Base-by-base conservation (phyloP, 1,140 invertebrate genomes). In the Holcopasites calliopsidis region DNA sequence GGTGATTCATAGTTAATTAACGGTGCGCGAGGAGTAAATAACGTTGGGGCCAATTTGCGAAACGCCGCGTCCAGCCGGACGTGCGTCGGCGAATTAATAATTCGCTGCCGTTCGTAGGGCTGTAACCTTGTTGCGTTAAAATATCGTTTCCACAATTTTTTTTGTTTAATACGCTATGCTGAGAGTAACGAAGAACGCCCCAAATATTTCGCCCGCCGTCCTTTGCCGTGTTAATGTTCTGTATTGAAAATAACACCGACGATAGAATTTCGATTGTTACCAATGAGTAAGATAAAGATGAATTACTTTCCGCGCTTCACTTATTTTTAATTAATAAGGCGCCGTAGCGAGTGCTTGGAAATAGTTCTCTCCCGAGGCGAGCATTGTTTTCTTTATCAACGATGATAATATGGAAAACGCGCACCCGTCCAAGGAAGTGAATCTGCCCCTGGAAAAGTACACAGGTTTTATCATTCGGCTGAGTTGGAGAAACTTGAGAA, bases 351-450 rank as follows among this genome's bases (percentile, higher is more conserved):
- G 26, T 23, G 23, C 49, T 11, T 33, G 60, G 60, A 35, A 26
- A 73, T 40, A 18, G 40, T 55, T 65, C 16, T 26, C 6, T 4
- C 16, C 2, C n/a, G 18, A 21, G n/a, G 6, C 10, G 35, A 23
- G 54, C 54, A 49, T 76, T 81, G 54, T 80, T 81, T 76, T 40
- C 33, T 62, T 72, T 80, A 80, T 82, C 66, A 61, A 13, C 11
- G 8, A 61, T 16, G 80, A 80, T 82, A 80, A 77, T 42, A 3
- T 18, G 57, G 49, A 33, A 65, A 78, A 44, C 8, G 54, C 18
- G 55, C n/a, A 44, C 21, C 44, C 38, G 33, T 13, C 11, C 44
- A 60, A 40, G 40, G 13, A 68, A 64, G 49, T 28, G 26, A 76
- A 65, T 44, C 44, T 66, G 49, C 50, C 42, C 21, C 16, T n/a